Conservation (phyloP, 2,797 vertebrate genomes). For the Phylloscopus collybita region DNA sequence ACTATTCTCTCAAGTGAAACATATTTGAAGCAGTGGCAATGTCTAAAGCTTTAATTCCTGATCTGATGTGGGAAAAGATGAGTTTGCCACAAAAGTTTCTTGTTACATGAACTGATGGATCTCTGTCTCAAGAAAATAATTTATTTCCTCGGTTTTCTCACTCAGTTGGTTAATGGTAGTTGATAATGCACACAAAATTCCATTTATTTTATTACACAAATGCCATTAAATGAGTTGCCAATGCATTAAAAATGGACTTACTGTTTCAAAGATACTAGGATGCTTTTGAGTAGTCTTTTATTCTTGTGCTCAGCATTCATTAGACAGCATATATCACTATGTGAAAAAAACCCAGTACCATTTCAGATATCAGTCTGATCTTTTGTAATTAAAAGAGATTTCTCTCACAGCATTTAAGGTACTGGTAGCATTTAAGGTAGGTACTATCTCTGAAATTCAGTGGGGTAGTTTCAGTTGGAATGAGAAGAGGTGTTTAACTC, state of each 20-base stretch:
- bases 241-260: not conserved
- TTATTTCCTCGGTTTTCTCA: not conserved
- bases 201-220: not conserved
- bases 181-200: not conserved
- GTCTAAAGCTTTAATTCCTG: constrained; percentile 21
- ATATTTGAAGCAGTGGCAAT: not conserved
- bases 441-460: not conserved
- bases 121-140: not conserved
- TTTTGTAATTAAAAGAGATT: not conserved
- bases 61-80: not conserved
- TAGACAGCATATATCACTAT: not conserved
- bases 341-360: not conserved
- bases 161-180: not conserved
- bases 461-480: not conserved
- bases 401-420: not conserved
- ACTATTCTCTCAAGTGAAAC: not conserved
- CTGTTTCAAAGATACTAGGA: not conserved
- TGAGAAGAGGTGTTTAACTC: not conserved
- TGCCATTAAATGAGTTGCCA: not conserved
- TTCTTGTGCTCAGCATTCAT: not conserved
- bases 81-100: not conserved
- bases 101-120: not conserved
- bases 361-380: not conserved
- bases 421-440: not conserved
- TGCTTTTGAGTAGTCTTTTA: not conserved